A percentile compares a stretch with the other conserved stretches of the same genome.
These are phyloP conservation scores for Pyrocoelia pectoralis DNA, from an alignment of 2,888 invertebrate species.

Conservation along the genomic window DNA sequence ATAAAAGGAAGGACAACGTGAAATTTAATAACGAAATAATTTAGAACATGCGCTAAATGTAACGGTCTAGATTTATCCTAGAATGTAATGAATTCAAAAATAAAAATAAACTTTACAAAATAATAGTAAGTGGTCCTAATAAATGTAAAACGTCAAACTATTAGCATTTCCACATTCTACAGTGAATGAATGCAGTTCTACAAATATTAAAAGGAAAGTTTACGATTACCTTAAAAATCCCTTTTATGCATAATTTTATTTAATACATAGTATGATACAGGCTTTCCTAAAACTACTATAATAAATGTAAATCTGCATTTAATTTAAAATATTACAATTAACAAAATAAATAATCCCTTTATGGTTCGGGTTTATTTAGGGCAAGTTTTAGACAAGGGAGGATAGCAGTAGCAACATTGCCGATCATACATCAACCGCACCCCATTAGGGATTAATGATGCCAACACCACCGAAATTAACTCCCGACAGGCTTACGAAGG, in stretches of 20 bases:
- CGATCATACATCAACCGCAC: constrained; percentile 63
- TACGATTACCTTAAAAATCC: too few species aligned
- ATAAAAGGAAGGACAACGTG: too few species aligned
- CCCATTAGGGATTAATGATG: constrained; percentile 64
- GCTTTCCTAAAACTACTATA: constrained; percentile 1
- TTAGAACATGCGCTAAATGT: too few species aligned
- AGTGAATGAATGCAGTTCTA: too few species aligned
- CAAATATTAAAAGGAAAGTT: too few species aligned
- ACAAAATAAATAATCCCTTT: constrained; percentile 14
- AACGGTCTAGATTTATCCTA: too few species aligned
- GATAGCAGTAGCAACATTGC: constrained; percentile 38
- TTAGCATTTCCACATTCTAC: too few species aligned
- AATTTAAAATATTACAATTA: constrained; percentile 14
- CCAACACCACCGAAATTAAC: constrained; percentile 62
- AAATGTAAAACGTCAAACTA: too few species aligned
- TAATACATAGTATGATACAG: neutral
- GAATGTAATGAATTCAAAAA: too few species aligned
- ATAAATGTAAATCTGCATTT: constrained; percentile 11
- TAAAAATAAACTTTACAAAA: too few species aligned
- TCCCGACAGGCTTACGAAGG: constrained; percentile 62
- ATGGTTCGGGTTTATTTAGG: constrained; percentile 16
- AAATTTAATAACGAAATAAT: too few species aligned
- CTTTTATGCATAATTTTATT: neutral
- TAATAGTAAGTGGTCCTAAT: too few species aligned
- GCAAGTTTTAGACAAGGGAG: constrained; percentile 19